Conservation (phyloP, 2,113 vertebrate genomes). For the Antechinus flavipes region DNA sequence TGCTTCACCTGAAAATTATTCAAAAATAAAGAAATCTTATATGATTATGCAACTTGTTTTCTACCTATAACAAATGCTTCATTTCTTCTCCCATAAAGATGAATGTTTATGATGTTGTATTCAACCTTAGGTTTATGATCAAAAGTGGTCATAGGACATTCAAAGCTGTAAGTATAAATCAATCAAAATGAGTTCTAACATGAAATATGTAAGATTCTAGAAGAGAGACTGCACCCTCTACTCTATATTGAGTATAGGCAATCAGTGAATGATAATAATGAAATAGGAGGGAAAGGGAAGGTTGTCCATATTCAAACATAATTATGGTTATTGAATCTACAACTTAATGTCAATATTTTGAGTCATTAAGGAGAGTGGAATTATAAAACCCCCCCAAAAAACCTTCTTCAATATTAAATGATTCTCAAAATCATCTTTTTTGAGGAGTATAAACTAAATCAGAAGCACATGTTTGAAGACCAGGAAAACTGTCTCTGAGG, state of each 20-base stretch:
- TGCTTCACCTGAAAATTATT: background rate
- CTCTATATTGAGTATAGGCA: no score
- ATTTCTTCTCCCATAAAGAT: background rate
- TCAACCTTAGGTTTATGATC: background rate
- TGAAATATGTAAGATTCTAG: background rate
- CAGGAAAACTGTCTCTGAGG: conserved; percentile 19
- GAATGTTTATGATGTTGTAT: background rate
- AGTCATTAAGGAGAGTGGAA: background rate
- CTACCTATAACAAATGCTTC: background rate
- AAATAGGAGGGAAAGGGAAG: background rate
- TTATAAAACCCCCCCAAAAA: background rate
- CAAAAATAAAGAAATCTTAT: background rate
- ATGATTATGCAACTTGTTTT: background rate
- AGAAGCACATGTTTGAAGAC: background rate
- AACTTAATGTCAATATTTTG: background rate
- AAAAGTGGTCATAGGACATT: background rate
- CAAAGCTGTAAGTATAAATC: background rate
- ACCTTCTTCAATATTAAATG: background rate
- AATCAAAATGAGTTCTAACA: background rate
- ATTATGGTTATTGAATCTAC: background rate
- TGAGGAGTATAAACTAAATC: conserved; percentile 33
- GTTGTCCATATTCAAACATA: background rate
- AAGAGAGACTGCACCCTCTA: no score
- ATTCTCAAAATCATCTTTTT: conserved; percentile 53
- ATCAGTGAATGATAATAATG: background rate